phyloP scores from a whole-genome alignment of 2,113 vertebrate species.

The Bombycilla garrulus region DNA sequence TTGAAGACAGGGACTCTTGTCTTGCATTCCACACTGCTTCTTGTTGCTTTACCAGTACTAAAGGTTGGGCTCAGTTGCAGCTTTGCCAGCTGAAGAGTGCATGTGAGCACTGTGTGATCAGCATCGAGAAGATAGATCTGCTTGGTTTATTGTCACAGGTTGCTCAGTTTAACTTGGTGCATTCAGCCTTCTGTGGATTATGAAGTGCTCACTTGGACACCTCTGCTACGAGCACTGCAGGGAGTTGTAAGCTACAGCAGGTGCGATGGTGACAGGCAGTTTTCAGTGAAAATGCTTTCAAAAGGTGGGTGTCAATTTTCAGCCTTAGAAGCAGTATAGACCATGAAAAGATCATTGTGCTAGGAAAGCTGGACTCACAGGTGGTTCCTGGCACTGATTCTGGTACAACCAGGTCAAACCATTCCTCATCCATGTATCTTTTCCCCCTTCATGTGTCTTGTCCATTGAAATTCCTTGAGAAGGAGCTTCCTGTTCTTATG shows the following conservation, averaged over 20 bases:
- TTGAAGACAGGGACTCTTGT: not conserved
- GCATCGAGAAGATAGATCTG: not conserved
- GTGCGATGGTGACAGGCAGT: not conserved
- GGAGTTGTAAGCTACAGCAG: not conserved
- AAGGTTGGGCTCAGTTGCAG: not conserved
- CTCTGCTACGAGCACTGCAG: not conserved
- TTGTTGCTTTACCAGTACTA: not conserved
- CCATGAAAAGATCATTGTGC: not conserved
- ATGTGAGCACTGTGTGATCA: not conserved
- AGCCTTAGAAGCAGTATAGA: not conserved
- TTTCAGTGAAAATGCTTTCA: not conserved
- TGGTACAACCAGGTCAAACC: not conserved
- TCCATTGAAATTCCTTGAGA: not conserved
- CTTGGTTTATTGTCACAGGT: not conserved
- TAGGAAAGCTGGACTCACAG: not conserved
- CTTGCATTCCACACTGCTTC: not conserved
- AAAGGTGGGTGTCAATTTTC: not conserved
- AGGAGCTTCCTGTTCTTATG: not conserved
- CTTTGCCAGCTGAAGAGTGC: not conserved
- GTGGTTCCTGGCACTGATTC: not conserved
- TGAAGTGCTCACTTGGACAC: not conserved
- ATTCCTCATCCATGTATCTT: not conserved
- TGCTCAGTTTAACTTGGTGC: not conserved
- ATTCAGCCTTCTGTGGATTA: not conserved
- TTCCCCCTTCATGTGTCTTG: not conserved